Evolutionary conservation across 1,140 invertebrate species (phyloP).

Genomic region (Eriocheir sinensis): DNA sequence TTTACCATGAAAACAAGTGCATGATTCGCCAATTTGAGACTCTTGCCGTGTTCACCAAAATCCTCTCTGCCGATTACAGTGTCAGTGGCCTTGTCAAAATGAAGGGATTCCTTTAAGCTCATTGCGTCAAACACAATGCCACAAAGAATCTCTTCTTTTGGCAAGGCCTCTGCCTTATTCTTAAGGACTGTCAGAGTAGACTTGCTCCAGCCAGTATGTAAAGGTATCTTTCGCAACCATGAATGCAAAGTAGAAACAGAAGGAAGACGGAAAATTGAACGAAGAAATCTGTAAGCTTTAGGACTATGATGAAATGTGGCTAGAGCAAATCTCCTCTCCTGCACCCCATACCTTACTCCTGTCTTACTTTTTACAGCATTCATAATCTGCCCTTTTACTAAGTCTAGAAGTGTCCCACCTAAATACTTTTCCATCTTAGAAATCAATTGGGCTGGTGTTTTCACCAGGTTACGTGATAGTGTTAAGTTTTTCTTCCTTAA

Average conservation of each 20-base stretch:
- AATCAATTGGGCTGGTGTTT: too few species aligned
- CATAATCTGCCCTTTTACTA: too few species aligned
- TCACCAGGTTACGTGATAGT: too few species aligned
- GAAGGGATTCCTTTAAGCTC: neutral
- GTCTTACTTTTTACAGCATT: too few species aligned
- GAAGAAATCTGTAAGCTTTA: conserved; percentile 32
- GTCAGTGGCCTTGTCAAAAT: conserved; percentile 1
- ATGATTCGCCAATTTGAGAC: neutral
- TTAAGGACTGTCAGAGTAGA: neutral
- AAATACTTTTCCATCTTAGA: too few species aligned
- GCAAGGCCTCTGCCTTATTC: neutral
- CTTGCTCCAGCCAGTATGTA: conserved; percentile 29
- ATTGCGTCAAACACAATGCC: conserved; percentile 50
- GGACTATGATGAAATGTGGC: neutral
- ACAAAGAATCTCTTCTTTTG: neutral
- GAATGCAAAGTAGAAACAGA: neutral
- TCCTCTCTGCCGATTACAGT: neutral
- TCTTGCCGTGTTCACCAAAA: conserved; percentile 1
- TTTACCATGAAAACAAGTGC: conserved; percentile 41
- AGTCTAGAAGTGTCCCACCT: too few species aligned
- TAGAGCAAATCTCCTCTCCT: conserved; percentile 2
- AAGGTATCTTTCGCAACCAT: neutral
- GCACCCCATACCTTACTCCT: neutral
- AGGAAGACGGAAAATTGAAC: neutral
- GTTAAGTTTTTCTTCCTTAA: too few species aligned